A percentile compares a stretch with the other conserved stretches of the same genome.
Conservation (phyloP, 2,888 invertebrate genomes). For the Sarcophaga caerulescens region DNA sequence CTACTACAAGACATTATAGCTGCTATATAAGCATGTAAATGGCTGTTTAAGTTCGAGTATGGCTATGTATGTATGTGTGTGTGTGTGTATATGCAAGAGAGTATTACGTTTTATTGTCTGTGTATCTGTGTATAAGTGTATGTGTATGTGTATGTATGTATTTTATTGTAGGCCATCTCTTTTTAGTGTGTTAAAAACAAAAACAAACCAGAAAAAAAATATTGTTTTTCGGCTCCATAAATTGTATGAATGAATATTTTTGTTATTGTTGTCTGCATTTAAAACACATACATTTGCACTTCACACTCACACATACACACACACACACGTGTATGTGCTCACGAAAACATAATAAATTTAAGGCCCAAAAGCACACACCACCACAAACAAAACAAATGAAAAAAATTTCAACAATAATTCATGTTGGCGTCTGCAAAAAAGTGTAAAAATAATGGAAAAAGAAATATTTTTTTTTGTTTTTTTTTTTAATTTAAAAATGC, state of each 20-base stretch:
- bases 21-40: constrained; percentile 19
- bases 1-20: constrained; percentile 63
- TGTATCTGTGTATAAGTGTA: neutral
- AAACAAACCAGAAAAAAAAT: neutral
- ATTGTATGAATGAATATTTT: constrained; percentile 66
- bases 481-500: neutral
- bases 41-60: constrained; percentile 2
- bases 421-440: constrained; percentile 66
- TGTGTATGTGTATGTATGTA: neutral
- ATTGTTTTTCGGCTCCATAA: constrained; percentile 61
- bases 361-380: constrained; percentile 66
- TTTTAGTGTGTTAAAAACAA: constrained; percentile 58
- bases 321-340: constrained; percentile 46
- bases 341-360: constrained; percentile 72
- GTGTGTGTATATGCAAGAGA: neutral
- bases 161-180: constrained; percentile 62
- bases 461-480: constrained; percentile 46
- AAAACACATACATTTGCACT: constrained; percentile 3
- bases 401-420: constrained; percentile 73
- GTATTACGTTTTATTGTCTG: constrained; percentile 59
- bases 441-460: constrained; percentile 15
- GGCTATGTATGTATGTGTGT: constrained; percentile 32
- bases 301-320: constrained; percentile 11
- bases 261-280: constrained; percentile 62
- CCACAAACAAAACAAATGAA: constrained; percentile 62